Percentiles rank a stretch among this genome's conserved stretches.
Conservation (phyloP, 2,797 vertebrate genomes). For the Podarcis siculus region DNA sequence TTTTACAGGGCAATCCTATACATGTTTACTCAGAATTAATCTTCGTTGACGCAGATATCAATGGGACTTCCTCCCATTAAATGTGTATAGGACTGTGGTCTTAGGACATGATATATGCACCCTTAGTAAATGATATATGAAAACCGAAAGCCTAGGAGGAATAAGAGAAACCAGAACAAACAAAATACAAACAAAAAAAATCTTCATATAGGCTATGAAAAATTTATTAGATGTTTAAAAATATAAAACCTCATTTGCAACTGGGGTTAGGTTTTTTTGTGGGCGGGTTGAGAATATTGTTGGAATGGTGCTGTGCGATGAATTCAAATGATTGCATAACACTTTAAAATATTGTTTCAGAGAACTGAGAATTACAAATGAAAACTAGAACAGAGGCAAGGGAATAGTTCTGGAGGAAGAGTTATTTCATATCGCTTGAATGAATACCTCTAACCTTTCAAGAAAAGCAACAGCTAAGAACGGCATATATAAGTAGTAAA, state of each 20-base stretch:
- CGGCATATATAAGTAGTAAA: background rate
- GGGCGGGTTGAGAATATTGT: conserved; percentile 39
- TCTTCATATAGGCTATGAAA: conserved; percentile 45
- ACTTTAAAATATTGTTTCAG: conserved; percentile 32
- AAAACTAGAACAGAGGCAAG: conserved; percentile 39
- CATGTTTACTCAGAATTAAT: background rate
- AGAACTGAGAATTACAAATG: conserved; percentile 51
- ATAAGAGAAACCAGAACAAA: conserved; percentile 23
- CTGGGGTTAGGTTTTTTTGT: conserved; percentile 19
- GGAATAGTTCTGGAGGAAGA: conserved; percentile 34
- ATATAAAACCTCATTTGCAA: conserved; percentile 54
- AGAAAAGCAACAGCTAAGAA: background rate
- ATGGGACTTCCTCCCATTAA: background rate
- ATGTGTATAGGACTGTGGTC: background rate
- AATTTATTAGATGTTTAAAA: conserved; percentile 55
- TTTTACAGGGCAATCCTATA: background rate
- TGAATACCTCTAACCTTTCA: conserved; percentile 12
- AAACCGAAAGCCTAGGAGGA: conserved; percentile 23
- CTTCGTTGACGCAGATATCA: background rate
- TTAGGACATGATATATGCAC: background rate
- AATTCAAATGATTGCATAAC: conserved; percentile 54
- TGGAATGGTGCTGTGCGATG: conserved; percentile 28
- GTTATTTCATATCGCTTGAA: conserved; percentile 23
- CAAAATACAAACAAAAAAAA: background rate
- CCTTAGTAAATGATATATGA: background rate